Percentiles rank a stretch among this genome's conserved stretches.
phyloP scores from a whole-genome alignment of 2,797 vertebrate genomes.

The Typhlichthys eigenmanni region DNA sequence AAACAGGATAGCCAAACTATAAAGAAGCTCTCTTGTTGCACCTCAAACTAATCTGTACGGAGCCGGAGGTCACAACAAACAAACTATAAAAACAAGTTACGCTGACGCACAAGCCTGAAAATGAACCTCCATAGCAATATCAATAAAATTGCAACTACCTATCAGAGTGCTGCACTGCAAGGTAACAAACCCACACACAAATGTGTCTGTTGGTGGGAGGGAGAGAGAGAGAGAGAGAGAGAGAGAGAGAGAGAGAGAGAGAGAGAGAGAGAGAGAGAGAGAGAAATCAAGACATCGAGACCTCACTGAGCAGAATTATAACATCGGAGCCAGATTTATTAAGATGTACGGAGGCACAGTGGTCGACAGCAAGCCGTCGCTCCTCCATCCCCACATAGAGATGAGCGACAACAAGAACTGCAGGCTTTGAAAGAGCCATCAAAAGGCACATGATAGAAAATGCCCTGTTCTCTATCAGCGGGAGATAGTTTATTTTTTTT shows the following conservation, averaged over 20 bases:
- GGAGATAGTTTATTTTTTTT: no score
- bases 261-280: conserved; percentile 10
- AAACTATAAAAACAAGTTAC: conserved; percentile 12
- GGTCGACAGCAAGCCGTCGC: no score
- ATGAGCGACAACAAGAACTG: no score
- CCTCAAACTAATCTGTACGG: conserved; percentile 3
- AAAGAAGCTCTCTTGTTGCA: background rate
- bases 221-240: conserved; percentile 10
- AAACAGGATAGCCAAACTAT: conserved; percentile 4
- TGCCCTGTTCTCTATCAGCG: no score
- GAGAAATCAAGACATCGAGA: background rate
- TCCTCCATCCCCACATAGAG: no score
- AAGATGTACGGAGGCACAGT: no score
- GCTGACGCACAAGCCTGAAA: background rate
- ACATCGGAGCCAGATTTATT: no score
- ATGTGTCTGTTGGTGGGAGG: background rate
- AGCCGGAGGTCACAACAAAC: background rate
- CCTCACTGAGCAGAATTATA: no score
- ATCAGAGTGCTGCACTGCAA: no score
- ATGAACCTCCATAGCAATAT: conserved; percentile 33
- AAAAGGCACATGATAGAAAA: no score
- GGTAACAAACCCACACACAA: no score
- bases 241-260: background rate
- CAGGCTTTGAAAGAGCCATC: no score
- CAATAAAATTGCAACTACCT: conserved; percentile 8